Percentiles rank a stretch among this genome's conserved stretches.
Evolutionary conservation across 2,888 invertebrate species (phyloP).

Genomic region (Prenolepis imparis): DNA sequence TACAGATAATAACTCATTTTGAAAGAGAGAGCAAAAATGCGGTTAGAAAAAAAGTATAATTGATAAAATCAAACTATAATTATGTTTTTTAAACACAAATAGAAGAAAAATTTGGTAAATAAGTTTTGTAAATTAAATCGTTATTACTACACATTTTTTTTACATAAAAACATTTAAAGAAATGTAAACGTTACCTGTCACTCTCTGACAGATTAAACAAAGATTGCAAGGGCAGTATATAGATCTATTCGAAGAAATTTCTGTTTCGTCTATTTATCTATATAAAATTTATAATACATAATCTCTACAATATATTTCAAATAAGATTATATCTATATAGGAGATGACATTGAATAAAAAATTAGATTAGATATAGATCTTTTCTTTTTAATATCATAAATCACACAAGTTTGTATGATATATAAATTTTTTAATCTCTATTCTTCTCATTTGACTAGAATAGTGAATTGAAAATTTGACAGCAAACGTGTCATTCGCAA

Average conservation of each 20-base stretch:
- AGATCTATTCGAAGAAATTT: background rate
- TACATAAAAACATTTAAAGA: background rate
- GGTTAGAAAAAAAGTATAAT: background rate
- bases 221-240: background rate
- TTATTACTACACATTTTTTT: background rate
- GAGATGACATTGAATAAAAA: background rate
- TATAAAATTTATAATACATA: background rate
- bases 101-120: background rate
- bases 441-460: background rate
- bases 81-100: background rate
- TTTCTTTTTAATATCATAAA: background rate
- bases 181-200: background rate
- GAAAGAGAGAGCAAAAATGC: background rate
- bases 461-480: background rate
- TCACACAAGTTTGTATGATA: background rate
- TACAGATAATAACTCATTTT: background rate
- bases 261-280: background rate
- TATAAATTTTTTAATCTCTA: background rate
- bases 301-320: background rate
- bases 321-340: background rate
- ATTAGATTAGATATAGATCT: background rate
- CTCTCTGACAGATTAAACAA: slow-evolving; percentile 1
- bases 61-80: background rate
- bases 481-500: slow-evolving; percentile 8
- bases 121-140: background rate